phyloP scores from a whole-genome alignment of 1,140 invertebrate genomes.

The Panulirus ornatus region DNA sequence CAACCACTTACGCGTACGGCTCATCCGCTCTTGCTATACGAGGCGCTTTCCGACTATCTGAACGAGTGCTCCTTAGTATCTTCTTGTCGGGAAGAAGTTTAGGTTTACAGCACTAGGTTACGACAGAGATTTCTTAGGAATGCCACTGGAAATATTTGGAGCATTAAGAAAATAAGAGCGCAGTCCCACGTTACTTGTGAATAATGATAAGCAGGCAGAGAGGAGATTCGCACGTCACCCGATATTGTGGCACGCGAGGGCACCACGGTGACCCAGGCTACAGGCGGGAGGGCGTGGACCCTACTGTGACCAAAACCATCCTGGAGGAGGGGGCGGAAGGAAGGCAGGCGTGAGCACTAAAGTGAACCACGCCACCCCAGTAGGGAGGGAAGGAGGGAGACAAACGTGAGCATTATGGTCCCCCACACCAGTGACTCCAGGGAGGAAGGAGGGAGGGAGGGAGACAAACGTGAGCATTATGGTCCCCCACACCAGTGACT shows the following conservation, averaged over 20 bases:
- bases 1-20: background rate
- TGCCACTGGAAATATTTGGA: constrained; percentile 52
- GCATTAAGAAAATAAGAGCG: constrained; percentile 63
- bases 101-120: constrained; percentile 27
- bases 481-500: no score
- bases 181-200: constrained; percentile 58
- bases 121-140: constrained; percentile 63
- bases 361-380: background rate
- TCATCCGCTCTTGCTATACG: background rate
- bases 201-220: constrained; percentile 66
- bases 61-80: background rate
- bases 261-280: background rate
- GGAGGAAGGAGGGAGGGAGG: background rate
- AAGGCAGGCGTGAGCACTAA: background rate
- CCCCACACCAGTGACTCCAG: no score
- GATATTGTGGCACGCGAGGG: constrained; percentile 46
- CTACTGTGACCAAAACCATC: background rate
- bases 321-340: background rate
- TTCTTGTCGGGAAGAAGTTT: background rate
- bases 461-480: no score
- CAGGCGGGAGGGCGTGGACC: background rate
- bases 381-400: background rate
- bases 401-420: no score
- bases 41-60: constrained; percentile 7
- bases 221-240: constrained; percentile 44